Base-by-base conservation (phyloP, 2,888 invertebrate genomes). In the Callyntrura sp. region DNA sequence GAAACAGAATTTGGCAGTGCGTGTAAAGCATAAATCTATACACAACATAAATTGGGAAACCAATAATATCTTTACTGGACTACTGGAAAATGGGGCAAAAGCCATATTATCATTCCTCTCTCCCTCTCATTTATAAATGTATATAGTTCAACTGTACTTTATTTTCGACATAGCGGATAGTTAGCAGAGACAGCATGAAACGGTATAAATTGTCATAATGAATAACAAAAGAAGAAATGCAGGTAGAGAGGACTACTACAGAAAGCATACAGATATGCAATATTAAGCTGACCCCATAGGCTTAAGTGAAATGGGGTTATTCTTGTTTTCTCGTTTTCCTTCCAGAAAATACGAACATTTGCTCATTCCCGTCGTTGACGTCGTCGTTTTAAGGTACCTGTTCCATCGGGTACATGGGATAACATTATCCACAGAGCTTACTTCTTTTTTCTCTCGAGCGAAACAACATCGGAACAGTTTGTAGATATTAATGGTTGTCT, bases 151-250 rank as follows among this genome's bases (percentile, higher is more conserved):
- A 20, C n/a, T n/a, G 45, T 20, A 70, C 20, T 70, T 70, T 28
- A 45, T 45, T 43, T 45, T 45, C 14, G 17, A 70, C 70, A 9
- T 20, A 23, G 23, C 12, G 23, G n/a, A 62, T 20, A 62, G 62
- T 62, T 62, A 25, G 8, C 70, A 45, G 11, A 55, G 78, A 20
- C 4, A 35, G 45, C 5, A 20, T 45, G 1, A 55, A 78, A 48
- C 28, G 1, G 51, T 25, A 55, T 57, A 55, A 78, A 78, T 57
- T 55, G 78, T 55, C 25, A 55, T 55, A 78, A 78, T 78, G 57
- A 78, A 55, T 78, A 78, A 28, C 28, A 45, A 65, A 65, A 28
- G 11, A 25, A 1, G n/a, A 43, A 20, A 70, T 6, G 6, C 25
- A 68, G 17, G n/a, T n/a, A 28, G 25, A 28, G 25, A 17, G 51